phyloP scores from a whole-genome alignment of 2,113 vertebrate species.

The Rhagologus leucostigma region DNA sequence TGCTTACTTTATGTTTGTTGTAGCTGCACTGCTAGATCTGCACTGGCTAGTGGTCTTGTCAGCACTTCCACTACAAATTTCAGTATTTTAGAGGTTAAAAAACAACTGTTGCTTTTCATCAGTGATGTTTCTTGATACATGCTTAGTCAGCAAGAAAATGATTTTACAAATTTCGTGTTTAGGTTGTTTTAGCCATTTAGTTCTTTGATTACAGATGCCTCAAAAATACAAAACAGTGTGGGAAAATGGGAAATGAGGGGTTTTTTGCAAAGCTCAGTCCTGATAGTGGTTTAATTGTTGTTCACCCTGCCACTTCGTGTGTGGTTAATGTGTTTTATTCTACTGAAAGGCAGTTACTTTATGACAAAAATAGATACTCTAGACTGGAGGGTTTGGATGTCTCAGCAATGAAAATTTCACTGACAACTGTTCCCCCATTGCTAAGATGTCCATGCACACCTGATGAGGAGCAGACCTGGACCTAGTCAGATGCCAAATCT shows the following conservation, averaged over 20 bases:
- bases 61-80: neutral
- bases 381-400: neutral
- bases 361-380: neutral
- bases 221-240: neutral
- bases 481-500: neutral
- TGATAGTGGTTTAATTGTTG: neutral
- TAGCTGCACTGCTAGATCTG: neutral
- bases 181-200: neutral
- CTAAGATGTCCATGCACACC: neutral
- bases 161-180: neutral
- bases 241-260: neutral
- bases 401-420: neutral
- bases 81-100: neutral
- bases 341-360: neutral
- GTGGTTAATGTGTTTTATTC: neutral
- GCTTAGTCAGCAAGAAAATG: neutral
- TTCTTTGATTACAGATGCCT: neutral
- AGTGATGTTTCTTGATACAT: neutral
- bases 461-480: neutral
- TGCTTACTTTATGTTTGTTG: neutral
- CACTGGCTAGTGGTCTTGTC: neutral
- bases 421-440: neutral
- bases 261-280: neutral
- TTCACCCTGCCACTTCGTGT: neutral
- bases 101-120: neutral